These are phyloP conservation scores for Drosophila yakuba DNA, from an alignment of 1,140 invertebrate genomes.

Conservation along the genomic window DNA sequence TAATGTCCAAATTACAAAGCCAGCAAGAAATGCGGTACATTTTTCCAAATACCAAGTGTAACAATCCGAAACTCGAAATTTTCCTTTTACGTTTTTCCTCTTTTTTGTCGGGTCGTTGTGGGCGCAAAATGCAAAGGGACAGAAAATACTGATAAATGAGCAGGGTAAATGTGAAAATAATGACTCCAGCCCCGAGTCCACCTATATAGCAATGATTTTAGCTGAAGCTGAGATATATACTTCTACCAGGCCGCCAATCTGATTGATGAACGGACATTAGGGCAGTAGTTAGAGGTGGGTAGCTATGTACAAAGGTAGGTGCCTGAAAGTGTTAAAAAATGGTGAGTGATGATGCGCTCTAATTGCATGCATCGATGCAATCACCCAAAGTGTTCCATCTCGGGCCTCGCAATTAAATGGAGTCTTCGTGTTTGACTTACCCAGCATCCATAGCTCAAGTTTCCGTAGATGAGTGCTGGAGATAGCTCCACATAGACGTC, in stretches of 20 bases:
- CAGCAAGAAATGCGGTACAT: slow-evolving; percentile 29
- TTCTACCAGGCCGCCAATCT: slow-evolving; percentile 65
- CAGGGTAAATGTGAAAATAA: slow-evolving; percentile 77
- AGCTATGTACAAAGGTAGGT: no score
- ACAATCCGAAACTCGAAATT: slow-evolving; percentile 34
- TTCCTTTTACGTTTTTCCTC: slow-evolving; percentile 13
- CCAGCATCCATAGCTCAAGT: slow-evolving; percentile 12
- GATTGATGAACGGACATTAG: slow-evolving; percentile 78
- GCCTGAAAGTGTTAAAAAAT: slow-evolving; percentile 72
- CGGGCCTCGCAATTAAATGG: slow-evolving; percentile 63
- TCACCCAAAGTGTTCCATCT: slow-evolving; percentile 58
- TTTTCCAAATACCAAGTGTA: slow-evolving; percentile 3
- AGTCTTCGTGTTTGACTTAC: slow-evolving; percentile 58
- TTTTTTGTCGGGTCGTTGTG: slow-evolving; percentile 33
- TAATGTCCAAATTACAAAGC: slow-evolving; percentile 73
- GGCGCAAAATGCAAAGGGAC: slow-evolving; percentile 56
- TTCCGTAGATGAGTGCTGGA: slow-evolving; percentile 54
- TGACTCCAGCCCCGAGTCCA: slow-evolving; percentile 43
- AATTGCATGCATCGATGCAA: slow-evolving; percentile 69
- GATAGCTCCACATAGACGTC: slow-evolving; percentile 66
- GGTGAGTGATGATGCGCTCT: slow-evolving; percentile 79
- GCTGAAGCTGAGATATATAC: slow-evolving; percentile 56
- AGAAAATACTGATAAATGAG: slow-evolving; percentile 78
- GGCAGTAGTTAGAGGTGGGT: slow-evolving; percentile 32
- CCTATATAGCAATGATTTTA: slow-evolving; percentile 47